phyloP scores from a whole-genome alignment of 2,113 vertebrate genomes.

The Typhlomys cinereus region DNA sequence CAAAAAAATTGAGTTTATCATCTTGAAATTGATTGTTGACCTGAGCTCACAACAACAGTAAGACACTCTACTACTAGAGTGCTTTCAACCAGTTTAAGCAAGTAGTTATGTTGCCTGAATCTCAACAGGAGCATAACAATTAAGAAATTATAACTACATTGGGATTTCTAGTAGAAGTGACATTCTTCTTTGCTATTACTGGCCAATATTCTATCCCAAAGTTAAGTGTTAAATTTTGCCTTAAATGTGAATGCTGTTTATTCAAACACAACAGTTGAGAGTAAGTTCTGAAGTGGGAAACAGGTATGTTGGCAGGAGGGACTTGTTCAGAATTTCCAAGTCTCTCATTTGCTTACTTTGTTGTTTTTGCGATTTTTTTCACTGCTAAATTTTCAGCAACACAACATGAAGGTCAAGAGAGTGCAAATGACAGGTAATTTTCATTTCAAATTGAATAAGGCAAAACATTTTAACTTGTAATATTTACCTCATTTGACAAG shows the following conservation, averaged over 20 bases:
- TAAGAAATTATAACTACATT: not conserved
- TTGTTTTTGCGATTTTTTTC: constrained; percentile 3
- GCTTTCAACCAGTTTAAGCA: not conserved
- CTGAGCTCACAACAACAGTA: not conserved
- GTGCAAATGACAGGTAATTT: constrained; percentile 36
- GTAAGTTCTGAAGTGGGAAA: not conserved
- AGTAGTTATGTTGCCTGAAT: not conserved
- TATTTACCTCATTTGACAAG: constrained; percentile 60
- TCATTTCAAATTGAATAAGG: not conserved
- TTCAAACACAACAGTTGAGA: not conserved
- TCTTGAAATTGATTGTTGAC: not conserved
- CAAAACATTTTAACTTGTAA: constrained; percentile 45
- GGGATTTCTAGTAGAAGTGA: not conserved
- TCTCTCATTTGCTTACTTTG: not conserved
- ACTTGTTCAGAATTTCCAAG: not conserved
- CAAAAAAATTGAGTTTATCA: constrained; percentile 2
- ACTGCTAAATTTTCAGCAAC: constrained; percentile 38
- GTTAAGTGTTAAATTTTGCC: not conserved
- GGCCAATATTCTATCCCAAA: not conserved
- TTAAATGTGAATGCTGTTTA: not conserved
- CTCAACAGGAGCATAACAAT: not conserved
- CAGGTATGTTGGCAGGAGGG: not conserved
- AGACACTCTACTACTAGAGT: not conserved
- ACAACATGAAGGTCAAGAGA: not conserved
- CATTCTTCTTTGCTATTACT: not conserved